Percentiles rank a stretch among this genome's conserved stretches.
These are phyloP conservation scores for Cantharis rustica DNA, from an alignment of 2,888 invertebrate species.

Conservation along the genomic window DNA sequence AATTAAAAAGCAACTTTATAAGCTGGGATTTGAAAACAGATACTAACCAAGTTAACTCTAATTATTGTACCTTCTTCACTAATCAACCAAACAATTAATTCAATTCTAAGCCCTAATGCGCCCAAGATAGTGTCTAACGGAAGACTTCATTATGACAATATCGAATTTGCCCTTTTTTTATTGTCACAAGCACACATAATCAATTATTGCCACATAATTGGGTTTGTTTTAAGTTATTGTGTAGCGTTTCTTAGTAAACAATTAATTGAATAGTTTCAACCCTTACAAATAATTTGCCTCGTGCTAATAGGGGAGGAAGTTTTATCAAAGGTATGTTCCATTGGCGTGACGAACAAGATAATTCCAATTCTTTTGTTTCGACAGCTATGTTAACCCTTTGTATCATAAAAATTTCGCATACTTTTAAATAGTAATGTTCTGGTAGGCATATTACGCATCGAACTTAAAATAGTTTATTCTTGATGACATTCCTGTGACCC, in stretches of 20 bases:
- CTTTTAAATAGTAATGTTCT: too few species aligned
- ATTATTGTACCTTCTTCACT: neutral
- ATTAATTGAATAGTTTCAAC: neutral
- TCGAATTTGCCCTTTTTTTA: neutral
- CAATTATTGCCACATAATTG: neutral
- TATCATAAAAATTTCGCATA: too few species aligned
- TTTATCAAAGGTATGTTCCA: neutral
- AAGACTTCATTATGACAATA: neutral
- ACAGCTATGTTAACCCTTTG: neutral
- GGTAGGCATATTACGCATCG: too few species aligned
- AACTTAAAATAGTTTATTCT: too few species aligned
- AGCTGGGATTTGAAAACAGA: neutral
- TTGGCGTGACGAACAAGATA: neutral
- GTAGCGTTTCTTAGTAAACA: neutral
- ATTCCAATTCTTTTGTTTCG: neutral
- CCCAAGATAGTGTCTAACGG: neutral
- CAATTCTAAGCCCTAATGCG: neutral
- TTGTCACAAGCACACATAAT: neutral
- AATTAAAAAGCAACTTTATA: neutral
- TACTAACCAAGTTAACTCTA: neutral
- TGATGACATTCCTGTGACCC: too few species aligned
- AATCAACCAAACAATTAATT: slow-evolving; percentile 1
- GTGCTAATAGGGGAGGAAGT: neutral
- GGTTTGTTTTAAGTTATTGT: neutral
- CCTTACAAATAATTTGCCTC: neutral